A percentile compares a stretch with the other conserved stretches of the same genome.
Conservation (phyloP, 2,888 invertebrate genomes). For the Calameuta filiformis region DNA sequence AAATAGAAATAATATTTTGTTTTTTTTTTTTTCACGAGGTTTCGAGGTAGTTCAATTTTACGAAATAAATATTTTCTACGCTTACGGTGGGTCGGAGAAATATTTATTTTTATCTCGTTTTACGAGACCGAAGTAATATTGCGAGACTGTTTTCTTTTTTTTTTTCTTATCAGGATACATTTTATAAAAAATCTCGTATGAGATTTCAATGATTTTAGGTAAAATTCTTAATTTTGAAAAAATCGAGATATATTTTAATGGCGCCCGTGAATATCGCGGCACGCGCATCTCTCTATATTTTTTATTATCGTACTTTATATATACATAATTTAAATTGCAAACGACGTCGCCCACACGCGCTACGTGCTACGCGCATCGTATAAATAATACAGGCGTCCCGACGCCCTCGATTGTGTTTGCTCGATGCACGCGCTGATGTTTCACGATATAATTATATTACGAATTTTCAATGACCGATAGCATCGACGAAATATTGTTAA, state of each 20-base stretch:
- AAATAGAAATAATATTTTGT: background rate
- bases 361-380: background rate
- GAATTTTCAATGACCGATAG: background rate
- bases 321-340: background rate
- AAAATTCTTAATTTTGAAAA: background rate
- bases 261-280: background rate
- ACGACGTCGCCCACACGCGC: background rate
- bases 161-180: no score
- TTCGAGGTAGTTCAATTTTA: background rate
- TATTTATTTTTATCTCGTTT: background rate
- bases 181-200: no score
- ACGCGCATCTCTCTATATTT: background rate
- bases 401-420: background rate
- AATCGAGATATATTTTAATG: background rate
- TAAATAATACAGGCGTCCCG: background rate
- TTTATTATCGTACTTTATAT: background rate
- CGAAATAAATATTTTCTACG: background rate
- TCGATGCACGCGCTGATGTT: background rate
- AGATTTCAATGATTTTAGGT: background rate
- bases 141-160: no score
- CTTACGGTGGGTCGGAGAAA: no score
- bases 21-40: background rate
- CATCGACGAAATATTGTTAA: background rate
- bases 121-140: background rate
- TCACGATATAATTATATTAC: background rate